Conservation (phyloP, 2,888 invertebrate species). For the Choreutis nemorana region DNA sequence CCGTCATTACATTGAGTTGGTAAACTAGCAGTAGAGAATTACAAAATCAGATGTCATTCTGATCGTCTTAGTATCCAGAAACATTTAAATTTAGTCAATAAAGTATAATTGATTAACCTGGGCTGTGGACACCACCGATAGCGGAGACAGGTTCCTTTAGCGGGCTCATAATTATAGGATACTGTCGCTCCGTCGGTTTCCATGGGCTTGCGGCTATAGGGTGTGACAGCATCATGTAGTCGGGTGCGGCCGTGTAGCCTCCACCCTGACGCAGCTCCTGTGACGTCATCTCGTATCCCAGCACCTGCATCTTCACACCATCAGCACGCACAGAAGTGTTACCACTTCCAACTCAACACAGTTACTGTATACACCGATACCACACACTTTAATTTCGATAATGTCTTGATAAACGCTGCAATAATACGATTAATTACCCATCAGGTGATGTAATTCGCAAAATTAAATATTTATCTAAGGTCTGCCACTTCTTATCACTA, state of each 20-base stretch:
- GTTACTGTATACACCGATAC: slow-evolving; percentile 20
- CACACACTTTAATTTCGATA: slow-evolving; percentile 16
- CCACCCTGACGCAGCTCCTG: slow-evolving; percentile 40
- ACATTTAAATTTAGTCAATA: too few relatives aligned
- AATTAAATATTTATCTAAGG: slow-evolving; percentile 15
- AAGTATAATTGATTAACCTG: background rate
- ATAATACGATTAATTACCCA: slow-evolving; percentile 16
- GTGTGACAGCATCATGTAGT: slow-evolving; percentile 31
- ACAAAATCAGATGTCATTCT: too few relatives aligned
- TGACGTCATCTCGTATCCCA: slow-evolving; percentile 39
- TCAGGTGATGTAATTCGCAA: slow-evolving; percentile 35
- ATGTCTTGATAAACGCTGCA: slow-evolving; percentile 19
- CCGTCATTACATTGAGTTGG: too few relatives aligned
- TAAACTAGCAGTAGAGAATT: too few relatives aligned
- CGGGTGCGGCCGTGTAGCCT: slow-evolving; percentile 30
- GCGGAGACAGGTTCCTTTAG: background rate
- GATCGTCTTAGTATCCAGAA: too few relatives aligned
- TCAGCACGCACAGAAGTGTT: slow-evolving; percentile 18
- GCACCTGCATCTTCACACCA: slow-evolving; percentile 49
- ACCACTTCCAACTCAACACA: slow-evolving; percentile 27
- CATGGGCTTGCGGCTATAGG: too few relatives aligned
- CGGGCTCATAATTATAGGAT: slow-evolving; percentile 16
- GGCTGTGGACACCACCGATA: background rate
- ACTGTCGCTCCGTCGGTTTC: slow-evolving; percentile 29
- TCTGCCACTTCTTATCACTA: slow-evolving; percentile 5